Evolutionary conservation across 2,797 vertebrate species (phyloP).

Genomic region (Notamacropus eugenii): DNA sequence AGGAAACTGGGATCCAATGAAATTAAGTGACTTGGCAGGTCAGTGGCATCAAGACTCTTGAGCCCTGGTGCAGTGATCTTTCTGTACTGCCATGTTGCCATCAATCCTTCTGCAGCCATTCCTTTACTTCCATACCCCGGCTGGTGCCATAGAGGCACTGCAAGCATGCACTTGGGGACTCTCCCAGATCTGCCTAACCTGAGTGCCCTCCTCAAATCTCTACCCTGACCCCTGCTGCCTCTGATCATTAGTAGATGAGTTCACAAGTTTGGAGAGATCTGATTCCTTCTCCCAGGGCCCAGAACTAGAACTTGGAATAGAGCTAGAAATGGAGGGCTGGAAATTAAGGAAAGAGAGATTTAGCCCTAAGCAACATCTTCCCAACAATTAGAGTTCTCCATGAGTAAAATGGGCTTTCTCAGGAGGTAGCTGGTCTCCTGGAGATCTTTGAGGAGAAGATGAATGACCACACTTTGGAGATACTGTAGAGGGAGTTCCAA

Average conservation of each 20-base stretch:
- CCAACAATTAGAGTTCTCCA: neutral
- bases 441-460: neutral
- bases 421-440: neutral
- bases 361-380: neutral
- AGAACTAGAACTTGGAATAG: neutral
- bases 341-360: neutral
- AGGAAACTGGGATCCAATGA: slow-evolving; percentile 20
- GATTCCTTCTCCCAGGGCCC: neutral
- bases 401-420: neutral
- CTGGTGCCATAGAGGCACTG: neutral
- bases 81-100: neutral
- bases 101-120: neutral
- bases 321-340: neutral
- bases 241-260: neutral
- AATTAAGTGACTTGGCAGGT: neutral
- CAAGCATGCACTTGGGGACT: neutral
- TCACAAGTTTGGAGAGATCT: neutral
- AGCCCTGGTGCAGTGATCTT: neutral
- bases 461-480: neutral
- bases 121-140: neutral
- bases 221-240: neutral
- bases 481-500: neutral
- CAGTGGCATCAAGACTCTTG: neutral
- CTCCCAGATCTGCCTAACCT: neutral
- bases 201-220: neutral